phyloP scores from a whole-genome alignment of 2,113 vertebrate species.

The Pleuronectes platessa region DNA sequence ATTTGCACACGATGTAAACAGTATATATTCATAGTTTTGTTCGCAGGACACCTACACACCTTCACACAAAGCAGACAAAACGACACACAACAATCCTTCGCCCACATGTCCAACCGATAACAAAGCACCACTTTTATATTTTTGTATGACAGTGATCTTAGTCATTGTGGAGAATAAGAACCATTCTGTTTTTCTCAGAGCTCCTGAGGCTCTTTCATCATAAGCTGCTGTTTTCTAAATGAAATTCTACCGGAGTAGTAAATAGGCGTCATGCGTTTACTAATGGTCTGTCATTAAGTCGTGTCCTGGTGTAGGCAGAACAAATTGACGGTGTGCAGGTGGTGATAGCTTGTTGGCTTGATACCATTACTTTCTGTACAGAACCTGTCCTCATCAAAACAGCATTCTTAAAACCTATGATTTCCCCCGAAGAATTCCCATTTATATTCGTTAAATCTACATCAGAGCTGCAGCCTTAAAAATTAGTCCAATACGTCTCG shows the following conservation, averaged over 20 bases:
- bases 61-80: conserved; percentile 16
- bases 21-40: not conserved
- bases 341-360: conserved; percentile 21
- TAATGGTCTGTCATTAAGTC: conserved; percentile 41
- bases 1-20: not conserved
- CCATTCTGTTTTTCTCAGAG: conserved; percentile 33
- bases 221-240: conserved; percentile 7
- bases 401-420: conserved; percentile 22
- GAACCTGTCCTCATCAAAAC: conserved; percentile 12
- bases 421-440: conserved; percentile 10
- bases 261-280: conserved; percentile 44
- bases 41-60: not conserved
- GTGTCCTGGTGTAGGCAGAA: conserved; percentile 33
- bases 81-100: conserved; percentile 16
- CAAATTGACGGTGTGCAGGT: conserved; percentile 27
- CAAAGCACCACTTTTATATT: conserved; percentile 37
- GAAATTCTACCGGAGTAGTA: conserved; percentile 26
- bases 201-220: conserved; percentile 28
- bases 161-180: conserved; percentile 40
- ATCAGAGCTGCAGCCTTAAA: conserved; percentile 20
- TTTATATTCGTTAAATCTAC: conserved; percentile 52
- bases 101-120: conserved; percentile 42
- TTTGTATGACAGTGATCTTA: conserved; percentile 22
- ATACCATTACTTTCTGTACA: conserved; percentile 36
- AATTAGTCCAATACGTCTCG: not conserved